Conservation (phyloP, 2,888 invertebrate species). For the Troides aeacus region DNA sequence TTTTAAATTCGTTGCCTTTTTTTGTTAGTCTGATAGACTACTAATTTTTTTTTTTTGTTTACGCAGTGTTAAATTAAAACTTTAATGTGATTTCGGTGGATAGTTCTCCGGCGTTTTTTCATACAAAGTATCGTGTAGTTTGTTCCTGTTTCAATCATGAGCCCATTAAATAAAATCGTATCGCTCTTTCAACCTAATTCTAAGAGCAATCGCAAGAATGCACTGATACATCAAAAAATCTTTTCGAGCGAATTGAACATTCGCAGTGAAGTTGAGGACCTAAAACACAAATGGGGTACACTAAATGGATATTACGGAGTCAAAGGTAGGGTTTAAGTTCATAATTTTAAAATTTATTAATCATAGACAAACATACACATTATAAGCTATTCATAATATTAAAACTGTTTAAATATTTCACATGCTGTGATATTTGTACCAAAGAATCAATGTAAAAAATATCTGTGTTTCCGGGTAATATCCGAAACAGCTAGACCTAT, state of each 20-base stretch:
- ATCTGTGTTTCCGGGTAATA: too few species aligned
- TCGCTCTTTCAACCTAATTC: constrained; percentile 81
- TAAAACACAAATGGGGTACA: constrained; percentile 77
- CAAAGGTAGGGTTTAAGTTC: constrained; percentile 53
- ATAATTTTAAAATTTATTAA: neutral
- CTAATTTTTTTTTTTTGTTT: constrained; percentile 4
- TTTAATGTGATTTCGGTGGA: constrained; percentile 19
- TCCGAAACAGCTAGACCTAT: too few species aligned
- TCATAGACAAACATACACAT: neutral
- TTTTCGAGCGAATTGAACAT: constrained; percentile 81
- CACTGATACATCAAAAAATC: constrained; percentile 68
- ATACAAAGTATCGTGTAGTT: constrained; percentile 9
- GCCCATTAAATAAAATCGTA: constrained; percentile 81
- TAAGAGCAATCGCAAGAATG: constrained; percentile 67
- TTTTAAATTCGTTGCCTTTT: constrained; percentile 9
- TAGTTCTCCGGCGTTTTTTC: neutral
- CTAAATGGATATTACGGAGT: constrained; percentile 71
- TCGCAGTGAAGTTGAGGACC: constrained; percentile 62
- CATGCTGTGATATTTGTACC: too few species aligned
- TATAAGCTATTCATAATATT: too few species aligned
- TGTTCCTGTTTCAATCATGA: constrained; percentile 61
- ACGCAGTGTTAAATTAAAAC: constrained; percentile 15
- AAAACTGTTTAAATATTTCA: too few species aligned
- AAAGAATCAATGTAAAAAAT: too few species aligned
- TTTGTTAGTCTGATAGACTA: neutral